Base-by-base conservation (phyloP, 2,888 invertebrate species). In the Tetramorium bicarinatum region DNA sequence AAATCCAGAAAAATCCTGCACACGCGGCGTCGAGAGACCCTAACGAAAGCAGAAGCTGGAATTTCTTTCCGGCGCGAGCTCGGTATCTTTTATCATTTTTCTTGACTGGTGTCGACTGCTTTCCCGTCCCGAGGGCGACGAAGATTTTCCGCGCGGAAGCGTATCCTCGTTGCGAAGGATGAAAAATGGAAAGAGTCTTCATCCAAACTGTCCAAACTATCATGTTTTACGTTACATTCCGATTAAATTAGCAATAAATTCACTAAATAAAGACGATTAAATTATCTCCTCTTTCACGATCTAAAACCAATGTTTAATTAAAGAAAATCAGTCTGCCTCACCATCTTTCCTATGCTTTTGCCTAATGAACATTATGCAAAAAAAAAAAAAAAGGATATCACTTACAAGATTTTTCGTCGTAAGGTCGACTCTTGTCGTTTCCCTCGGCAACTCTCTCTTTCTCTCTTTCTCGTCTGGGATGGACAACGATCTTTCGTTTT, bases 1-100 rank as follows among this genome's bases (percentile, higher is more conserved):
- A 84, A 83, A 72, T 83, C 74, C 56, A 41, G 75, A 47, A 74
- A 79, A 74, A 72, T 79, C 75, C 21, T n/a, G 74, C 79, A 59
- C 79, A 47, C 74, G 38, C 56, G 25, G 25, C 25, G 59, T n/a
- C 38, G 67, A 52, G 59, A 54, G 41, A 69, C 6, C 18, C n/a
- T 61, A 69, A 54, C 34, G 67, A 77, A 47, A 74, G 64, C 47
- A 21, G 66, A 34, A 84, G 49, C 56, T 71, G 56, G 71, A 79
- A 79, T 79, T 71, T 79, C 29, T 47, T 47, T 52, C 21, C 18
- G 47, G 25, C 41, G 41, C 79, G 47, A 79, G 44, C 69, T 41
- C 56, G 44, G 47, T 69, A 29, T 79, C 79, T 59, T 79, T 79
- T 79, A 79, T 79, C 79, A 79, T 79, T 69, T 77, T 69, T 41